A percentile compares a stretch with the other conserved stretches of the same genome.
phyloP scores from a whole-genome alignment of 2,888 invertebrate genomes.

The Eubasilissa splendida region DNA sequence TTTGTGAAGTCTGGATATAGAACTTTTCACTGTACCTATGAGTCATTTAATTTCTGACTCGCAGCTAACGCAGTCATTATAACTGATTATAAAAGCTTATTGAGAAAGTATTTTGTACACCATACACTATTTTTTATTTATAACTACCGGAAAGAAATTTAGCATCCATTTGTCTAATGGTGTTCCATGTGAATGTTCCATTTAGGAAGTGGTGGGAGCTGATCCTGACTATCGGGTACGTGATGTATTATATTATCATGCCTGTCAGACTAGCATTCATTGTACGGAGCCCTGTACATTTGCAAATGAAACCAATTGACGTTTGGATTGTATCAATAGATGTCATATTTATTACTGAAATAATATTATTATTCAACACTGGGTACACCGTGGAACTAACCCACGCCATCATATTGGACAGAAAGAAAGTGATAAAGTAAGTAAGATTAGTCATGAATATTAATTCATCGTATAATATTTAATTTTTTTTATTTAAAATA shows the following conservation, averaged over 20 bases:
- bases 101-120: too few species aligned
- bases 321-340: slow-evolving; percentile 61
- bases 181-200: slow-evolving; percentile 6
- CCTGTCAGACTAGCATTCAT: slow-evolving; percentile 62
- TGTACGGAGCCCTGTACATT: slow-evolving; percentile 44
- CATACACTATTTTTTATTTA: too few species aligned
- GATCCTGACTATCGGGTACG: slow-evolving; percentile 62
- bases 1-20: too few species aligned
- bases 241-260: slow-evolving; percentile 61
- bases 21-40: too few species aligned
- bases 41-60: too few species aligned
- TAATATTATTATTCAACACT: slow-evolving; percentile 63
- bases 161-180: background rate
- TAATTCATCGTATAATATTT: too few species aligned
- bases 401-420: slow-evolving; percentile 61
- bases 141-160: background rate
- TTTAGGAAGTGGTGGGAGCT: slow-evolving; percentile 61
- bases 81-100: too few species aligned
- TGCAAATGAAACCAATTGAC: slow-evolving; percentile 61
- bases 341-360: slow-evolving; percentile 63
- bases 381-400: slow-evolving; percentile 62
- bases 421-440: slow-evolving; percentile 58
- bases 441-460: background rate
- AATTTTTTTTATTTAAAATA: too few species aligned
- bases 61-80: too few species aligned